Conservation (phyloP, 2,888 invertebrate genomes). For the Sesia bembeciformis region DNA sequence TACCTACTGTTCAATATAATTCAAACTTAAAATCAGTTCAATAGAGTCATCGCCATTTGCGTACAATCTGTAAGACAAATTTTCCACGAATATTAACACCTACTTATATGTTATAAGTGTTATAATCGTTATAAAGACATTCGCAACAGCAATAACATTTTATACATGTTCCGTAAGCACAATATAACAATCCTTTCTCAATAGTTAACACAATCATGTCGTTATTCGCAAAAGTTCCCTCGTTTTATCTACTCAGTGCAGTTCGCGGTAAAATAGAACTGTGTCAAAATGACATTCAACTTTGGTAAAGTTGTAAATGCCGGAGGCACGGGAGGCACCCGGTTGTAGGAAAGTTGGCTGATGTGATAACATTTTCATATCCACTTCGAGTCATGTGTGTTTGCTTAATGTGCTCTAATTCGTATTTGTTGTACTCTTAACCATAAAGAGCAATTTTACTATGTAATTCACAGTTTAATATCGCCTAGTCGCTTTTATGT, state of each 20-base stretch:
- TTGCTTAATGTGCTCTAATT: slow-evolving; percentile 21
- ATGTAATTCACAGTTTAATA: background rate
- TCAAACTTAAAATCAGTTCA: too few species aligned
- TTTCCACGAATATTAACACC: too few species aligned
- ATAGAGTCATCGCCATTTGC: too few species aligned
- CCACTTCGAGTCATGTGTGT: slow-evolving; percentile 14
- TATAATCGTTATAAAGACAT: background rate
- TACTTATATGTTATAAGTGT: too few species aligned
- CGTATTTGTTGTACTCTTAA: slow-evolving; percentile 16
- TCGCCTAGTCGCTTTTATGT: background rate
- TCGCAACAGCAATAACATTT: background rate
- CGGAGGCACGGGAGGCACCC: slow-evolving; percentile 18
- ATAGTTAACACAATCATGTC: slow-evolving; percentile 14
- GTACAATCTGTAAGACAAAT: too few species aligned
- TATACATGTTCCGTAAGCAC: background rate
- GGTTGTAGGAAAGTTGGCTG: slow-evolving; percentile 18
- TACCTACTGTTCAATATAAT: too few species aligned
- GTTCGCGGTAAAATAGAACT: slow-evolving; percentile 26
- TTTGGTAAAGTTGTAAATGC: slow-evolving; percentile 33
- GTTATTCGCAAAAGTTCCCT: slow-evolving; percentile 19
- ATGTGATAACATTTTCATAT: slow-evolving; percentile 40
- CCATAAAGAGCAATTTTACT: background rate
- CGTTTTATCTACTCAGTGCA: slow-evolving; percentile 21
- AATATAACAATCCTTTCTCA: slow-evolving; percentile 9
- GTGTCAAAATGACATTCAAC: slow-evolving; percentile 37